Evolutionary conservation across 2,888 invertebrate species (phyloP).

Genomic region (Dolichomitus sp.): DNA sequence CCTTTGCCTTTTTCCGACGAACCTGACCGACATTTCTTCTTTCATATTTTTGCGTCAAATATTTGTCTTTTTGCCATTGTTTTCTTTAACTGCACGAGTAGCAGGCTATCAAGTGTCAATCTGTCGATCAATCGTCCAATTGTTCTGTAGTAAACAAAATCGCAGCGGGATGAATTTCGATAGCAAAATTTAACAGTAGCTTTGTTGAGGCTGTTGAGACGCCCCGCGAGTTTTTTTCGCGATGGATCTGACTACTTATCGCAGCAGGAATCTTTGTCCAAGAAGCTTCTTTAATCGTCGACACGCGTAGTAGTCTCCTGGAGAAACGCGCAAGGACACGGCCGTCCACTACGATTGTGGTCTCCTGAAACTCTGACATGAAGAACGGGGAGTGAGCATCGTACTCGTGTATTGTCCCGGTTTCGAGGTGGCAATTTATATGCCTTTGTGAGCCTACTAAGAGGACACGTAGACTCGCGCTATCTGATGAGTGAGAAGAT

Average conservation of each 20-base stretch:
- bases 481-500: constrained; percentile 77
- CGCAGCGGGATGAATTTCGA: constrained; percentile 46
- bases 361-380: constrained; percentile 20
- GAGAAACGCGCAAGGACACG: background rate
- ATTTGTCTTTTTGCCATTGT: constrained; percentile 11
- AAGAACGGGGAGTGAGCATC: constrained; percentile 54
- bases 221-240: constrained; percentile 42
- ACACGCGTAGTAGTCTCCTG: constrained; percentile 1
- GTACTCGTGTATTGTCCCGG: constrained; percentile 74
- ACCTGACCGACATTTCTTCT: constrained; percentile 4
- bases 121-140: constrained; percentile 35
- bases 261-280: constrained; percentile 26
- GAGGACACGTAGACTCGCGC: constrained; percentile 72
- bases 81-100: constrained; percentile 10
- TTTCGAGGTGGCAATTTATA: constrained; percentile 78
- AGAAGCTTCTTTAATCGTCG: constrained; percentile 46
- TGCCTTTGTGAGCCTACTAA: constrained; percentile 73
- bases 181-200: constrained; percentile 8
- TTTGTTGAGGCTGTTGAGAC: background rate
- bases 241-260: constrained; percentile 45
- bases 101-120: constrained; percentile 33
- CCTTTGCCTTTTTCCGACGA: constrained; percentile 43
- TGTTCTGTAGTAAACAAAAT: constrained; percentile 29
- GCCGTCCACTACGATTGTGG: constrained; percentile 25
- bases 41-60: background rate